phyloP scores from a whole-genome alignment of 2,113 vertebrate species.

The Nothobranchius kuhntae region DNA sequence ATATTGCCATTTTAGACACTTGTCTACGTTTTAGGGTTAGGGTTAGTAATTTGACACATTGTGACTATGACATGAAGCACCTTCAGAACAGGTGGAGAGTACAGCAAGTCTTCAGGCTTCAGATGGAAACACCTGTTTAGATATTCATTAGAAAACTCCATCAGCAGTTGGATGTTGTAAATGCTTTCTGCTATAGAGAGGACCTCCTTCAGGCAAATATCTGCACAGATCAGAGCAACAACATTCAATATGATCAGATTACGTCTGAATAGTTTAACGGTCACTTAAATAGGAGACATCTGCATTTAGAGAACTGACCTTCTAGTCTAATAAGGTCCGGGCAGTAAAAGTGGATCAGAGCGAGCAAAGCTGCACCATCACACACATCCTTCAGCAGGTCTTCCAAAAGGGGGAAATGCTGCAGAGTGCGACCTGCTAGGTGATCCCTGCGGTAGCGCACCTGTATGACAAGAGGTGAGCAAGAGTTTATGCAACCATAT shows the following conservation, averaged over 20 bases:
- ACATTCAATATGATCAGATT: neutral
- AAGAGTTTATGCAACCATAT: neutral
- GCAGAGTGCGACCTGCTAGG: slow-evolving; percentile 84
- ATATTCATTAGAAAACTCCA: slow-evolving; percentile 89
- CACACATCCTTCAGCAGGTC: slow-evolving; percentile 90
- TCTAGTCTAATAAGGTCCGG: slow-evolving; percentile 92
- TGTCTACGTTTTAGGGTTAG: no score
- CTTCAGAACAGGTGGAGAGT: slow-evolving; percentile 90
- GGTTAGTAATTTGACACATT: no score
- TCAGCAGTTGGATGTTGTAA: slow-evolving; percentile 91
- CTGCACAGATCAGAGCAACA: slow-evolving; percentile 66
- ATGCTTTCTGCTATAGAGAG: slow-evolving; percentile 89
- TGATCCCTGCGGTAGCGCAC: slow-evolving; percentile 95
- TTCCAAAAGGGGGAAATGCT: slow-evolving; percentile 89
- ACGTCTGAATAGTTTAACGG: neutral
- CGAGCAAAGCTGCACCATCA: slow-evolving; percentile 87
- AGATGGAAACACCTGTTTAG: slow-evolving; percentile 91
- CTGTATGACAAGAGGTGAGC: slow-evolving; percentile 65
- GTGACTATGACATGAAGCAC: slow-evolving; percentile 59
- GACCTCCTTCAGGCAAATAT: slow-evolving; percentile 94
- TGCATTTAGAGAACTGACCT: slow-evolving; percentile 71
- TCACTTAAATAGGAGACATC: neutral
- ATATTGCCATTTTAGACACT: no score
- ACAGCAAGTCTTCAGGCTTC: slow-evolving; percentile 91
- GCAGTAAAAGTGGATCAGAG: slow-evolving; percentile 94